phyloP scores from a whole-genome alignment of 2,113 vertebrate species.

The Vulpes ferrilata region DNA sequence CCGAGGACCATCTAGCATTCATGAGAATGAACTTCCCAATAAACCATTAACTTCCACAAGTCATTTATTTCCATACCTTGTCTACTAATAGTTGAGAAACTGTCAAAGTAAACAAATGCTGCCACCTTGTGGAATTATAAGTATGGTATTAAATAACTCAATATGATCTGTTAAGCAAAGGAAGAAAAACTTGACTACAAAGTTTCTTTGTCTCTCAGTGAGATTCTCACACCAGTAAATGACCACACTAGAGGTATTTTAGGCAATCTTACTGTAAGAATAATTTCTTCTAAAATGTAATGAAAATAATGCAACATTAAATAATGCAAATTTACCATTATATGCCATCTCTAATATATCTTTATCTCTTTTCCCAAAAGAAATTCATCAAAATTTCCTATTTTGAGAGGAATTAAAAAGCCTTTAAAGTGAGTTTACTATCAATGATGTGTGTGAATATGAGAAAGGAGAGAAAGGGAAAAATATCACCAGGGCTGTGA shows the following conservation, averaged over 20 bases:
- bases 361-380: neutral
- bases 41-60: neutral
- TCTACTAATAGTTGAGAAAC: neutral
- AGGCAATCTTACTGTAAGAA: neutral
- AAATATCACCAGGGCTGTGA: neutral
- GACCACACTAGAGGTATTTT: neutral
- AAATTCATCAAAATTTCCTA: constrained; percentile 11
- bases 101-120: constrained; percentile 60
- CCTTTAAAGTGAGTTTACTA: constrained; percentile 42
- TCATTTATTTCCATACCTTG: neutral
- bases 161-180: neutral
- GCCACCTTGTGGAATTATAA: constrained; percentile 79
- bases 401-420: constrained; percentile 20
- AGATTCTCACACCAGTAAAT: neutral
- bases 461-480: neutral
- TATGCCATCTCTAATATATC: neutral
- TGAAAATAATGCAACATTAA: neutral
- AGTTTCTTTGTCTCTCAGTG: neutral
- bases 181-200: neutral
- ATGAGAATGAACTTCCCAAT: neutral
- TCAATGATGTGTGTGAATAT: neutral
- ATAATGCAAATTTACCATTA: neutral
- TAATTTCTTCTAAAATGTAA: neutral
- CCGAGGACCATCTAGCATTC: accelerated
- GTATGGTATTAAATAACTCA: neutral